phyloP scores from a whole-genome alignment of 2,797 vertebrate species.

The Diplodus sargus region DNA sequence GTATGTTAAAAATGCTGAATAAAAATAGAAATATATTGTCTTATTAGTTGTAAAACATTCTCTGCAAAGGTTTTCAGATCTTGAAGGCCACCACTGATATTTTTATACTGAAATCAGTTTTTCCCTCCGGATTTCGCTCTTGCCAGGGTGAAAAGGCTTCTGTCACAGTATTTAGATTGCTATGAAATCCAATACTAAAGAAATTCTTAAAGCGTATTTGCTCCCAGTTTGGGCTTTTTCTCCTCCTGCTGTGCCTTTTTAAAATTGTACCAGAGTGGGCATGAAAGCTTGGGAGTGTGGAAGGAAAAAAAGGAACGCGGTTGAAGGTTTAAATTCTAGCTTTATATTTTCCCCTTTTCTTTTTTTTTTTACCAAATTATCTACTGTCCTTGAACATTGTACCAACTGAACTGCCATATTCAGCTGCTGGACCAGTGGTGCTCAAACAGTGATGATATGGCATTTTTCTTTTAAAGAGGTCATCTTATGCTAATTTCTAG shows the following conservation, averaged over 20 bases:
- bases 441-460: neutral
- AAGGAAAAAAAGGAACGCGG: conserved; percentile 6
- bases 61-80: conserved; percentile 21
- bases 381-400: conserved; percentile 12
- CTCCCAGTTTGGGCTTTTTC: conserved; percentile 41
- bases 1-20: neutral
- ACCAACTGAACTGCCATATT: conserved; percentile 3
- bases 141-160: conserved; percentile 48
- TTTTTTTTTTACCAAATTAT: neutral
- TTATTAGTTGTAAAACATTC: neutral
- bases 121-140: conserved; percentile 27
- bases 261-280: conserved; percentile 24
- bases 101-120: conserved; percentile 38
- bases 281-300: conserved; percentile 22
- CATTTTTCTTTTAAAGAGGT: neutral
- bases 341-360: conserved; percentile 7
- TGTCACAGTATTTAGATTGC: conserved; percentile 57
- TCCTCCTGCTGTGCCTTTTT: conserved; percentile 41
- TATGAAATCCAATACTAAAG: conserved; percentile 56
- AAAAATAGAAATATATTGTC: neutral
- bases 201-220: conserved; percentile 53
- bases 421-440: neutral
- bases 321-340: conserved; percentile 24
- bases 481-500: no score
- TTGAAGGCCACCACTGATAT: conserved; percentile 27